phyloP scores from a whole-genome alignment of 2,888 invertebrate genomes.

The Palloptera scutellata region DNA sequence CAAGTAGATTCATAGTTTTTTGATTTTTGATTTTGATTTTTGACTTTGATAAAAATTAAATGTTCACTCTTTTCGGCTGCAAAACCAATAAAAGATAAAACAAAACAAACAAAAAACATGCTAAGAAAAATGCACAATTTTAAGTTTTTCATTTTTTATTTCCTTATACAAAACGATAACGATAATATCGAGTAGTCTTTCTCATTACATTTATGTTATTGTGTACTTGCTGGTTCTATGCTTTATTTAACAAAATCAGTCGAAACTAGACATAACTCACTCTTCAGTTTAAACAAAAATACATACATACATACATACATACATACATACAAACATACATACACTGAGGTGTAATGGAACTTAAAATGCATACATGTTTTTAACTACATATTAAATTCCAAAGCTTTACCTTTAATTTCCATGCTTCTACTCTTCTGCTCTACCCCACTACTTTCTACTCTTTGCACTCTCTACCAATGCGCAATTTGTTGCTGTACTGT shows the following conservation, averaged over 20 bases:
- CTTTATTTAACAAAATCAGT: background rate
- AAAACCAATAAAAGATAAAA: slow-evolving; percentile 13
- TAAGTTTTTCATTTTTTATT: slow-evolving; percentile 52
- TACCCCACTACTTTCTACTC: background rate
- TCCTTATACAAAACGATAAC: slow-evolving; percentile 38
- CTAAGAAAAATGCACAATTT: slow-evolving; percentile 43
- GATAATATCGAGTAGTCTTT: background rate
- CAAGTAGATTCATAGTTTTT: slow-evolving; percentile 35
- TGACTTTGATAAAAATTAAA: slow-evolving; percentile 11
- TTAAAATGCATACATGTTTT: too few relatives aligned
- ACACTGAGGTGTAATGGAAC: too few relatives aligned
- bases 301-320: too few relatives aligned
- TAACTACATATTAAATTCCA: background rate
- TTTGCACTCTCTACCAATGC: background rate
- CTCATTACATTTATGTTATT: background rate
- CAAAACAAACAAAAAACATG: slow-evolving; percentile 31
- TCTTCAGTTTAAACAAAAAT: slow-evolving; percentile 34
- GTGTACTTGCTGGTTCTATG: background rate
- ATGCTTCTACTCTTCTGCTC: background rate
- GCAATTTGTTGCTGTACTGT: background rate
- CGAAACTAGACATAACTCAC: slow-evolving; percentile 35
- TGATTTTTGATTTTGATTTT: slow-evolving; percentile 32
- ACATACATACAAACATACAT: too few relatives aligned
- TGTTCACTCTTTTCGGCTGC: slow-evolving; percentile 10
- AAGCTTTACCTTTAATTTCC: background rate